Evolutionary conservation across 2,113 vertebrate genomes (phyloP), one percentile per base, ranked within the genome.

Genomic region (Zapus hudsonius): DNA sequence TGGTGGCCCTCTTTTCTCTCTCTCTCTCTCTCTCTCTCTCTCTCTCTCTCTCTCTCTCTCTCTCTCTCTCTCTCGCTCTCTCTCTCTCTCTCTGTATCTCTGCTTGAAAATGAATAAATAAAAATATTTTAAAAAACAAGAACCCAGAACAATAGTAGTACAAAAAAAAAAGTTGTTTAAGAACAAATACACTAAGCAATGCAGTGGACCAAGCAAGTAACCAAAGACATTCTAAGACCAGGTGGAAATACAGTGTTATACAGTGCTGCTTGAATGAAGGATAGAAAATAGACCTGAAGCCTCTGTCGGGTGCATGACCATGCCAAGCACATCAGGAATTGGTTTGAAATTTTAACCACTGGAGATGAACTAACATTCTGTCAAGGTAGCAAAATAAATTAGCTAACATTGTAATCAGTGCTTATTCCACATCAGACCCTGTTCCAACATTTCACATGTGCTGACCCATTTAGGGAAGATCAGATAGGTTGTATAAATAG

Each of bases 301-400:
- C 2, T 31, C 36, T 55, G 59, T 29, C 17, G 0, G 4, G 6
- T 52, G 0, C 16, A 55, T n/a, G 66, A 29, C 27, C 33, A 25
- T 17, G 36, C 36, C 31, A 92, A 69, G 64, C 20, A 69, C 16
- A 33, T 52, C 67, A 52, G 66, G 59, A 72, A 90, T 25, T 81
- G 13, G 17, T 36, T 44, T 76, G 12, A 72, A 84, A 87, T 33
- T 91, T 84, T 67, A 82, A 80, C 67, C 81, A 59, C 5, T 57
- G 12, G n/a, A 90, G 63, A 89, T 84, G 17, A 10, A 76, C 64
- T 64, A 86, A 64, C 29, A 31, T 47, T 42, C 69, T 79, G 92
- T 92, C 52, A 59, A 95, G 63, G 40, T 36, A 69, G 59, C 84
- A 83, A 78, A 92, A 70, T 80, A 61, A 33, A 83, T 40, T 44